phyloP scores from a whole-genome alignment of 2,797 vertebrate genomes.

The Sebastes jordani region DNA sequence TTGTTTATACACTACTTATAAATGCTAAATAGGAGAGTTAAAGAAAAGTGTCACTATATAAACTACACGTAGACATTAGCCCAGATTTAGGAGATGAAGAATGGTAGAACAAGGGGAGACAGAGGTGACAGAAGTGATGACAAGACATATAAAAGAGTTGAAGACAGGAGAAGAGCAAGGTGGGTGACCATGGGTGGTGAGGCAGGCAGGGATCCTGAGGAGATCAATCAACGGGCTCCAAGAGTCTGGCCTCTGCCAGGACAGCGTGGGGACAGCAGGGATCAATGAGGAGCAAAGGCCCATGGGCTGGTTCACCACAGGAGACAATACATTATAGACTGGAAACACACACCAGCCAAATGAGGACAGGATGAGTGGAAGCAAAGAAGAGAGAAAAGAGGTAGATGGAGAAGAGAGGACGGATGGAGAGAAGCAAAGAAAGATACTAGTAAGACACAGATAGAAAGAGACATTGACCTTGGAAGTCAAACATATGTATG shows the following conservation, averaged over 20 bases:
- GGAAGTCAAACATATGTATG: neutral
- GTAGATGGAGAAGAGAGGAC: neutral
- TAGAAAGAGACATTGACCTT: neutral
- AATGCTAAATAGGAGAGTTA: neutral
- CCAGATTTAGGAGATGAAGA: neutral
- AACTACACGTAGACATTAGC: neutral
- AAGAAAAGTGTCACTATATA: neutral
- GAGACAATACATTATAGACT: slow-evolving; percentile 61
- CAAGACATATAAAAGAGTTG: neutral
- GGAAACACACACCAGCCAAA: slow-evolving; percentile 14
- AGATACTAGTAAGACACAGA: neutral
- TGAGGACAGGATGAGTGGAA: neutral
- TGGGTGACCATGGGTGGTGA: slow-evolving; percentile 9
- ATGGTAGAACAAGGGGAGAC: neutral
- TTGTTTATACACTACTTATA: neutral
- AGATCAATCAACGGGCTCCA: slow-evolving; percentile 71
- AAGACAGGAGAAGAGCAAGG: neutral
- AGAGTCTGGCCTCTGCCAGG: slow-evolving; percentile 44
- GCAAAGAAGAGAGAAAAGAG: neutral
- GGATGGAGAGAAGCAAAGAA: neutral
- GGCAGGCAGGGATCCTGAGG: slow-evolving; percentile 17
- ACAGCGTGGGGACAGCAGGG: slow-evolving; percentile 50
- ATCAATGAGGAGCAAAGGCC: slow-evolving; percentile 76
- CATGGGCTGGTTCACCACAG: slow-evolving; percentile 58
- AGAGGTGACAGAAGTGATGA: slow-evolving; percentile 5